Evolutionary conservation across 92 coral and sea anemone species (phyloP).

Genomic region (Porites evermanni): DNA sequence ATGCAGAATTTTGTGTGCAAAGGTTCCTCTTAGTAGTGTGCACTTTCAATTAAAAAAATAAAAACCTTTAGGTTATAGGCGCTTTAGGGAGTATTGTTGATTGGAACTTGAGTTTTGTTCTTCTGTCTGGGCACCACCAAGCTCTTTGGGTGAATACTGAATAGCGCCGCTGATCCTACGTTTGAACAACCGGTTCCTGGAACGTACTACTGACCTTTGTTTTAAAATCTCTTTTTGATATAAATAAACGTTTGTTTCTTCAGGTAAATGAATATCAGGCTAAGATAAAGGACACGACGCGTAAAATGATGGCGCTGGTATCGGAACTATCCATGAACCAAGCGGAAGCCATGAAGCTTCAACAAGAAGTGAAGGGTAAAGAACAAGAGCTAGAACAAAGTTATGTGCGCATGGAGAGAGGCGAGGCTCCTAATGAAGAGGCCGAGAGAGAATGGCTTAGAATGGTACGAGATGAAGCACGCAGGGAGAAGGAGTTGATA

Average conservation of each 20-base stretch:
- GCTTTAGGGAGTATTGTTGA: too few species aligned
- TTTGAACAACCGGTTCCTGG: too few species aligned
- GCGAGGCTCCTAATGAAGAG: constrained; percentile 95
- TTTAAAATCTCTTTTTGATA: background rate
- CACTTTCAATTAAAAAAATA: too few species aligned
- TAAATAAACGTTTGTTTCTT: background rate
- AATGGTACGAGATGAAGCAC: constrained; percentile 86
- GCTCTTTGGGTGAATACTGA: too few species aligned
- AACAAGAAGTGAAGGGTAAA: constrained; percentile 84
- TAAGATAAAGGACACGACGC: constrained; percentile 96
- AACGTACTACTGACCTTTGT: background rate
- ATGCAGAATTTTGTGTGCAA: too few species aligned
- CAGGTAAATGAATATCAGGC: constrained; percentile 99
- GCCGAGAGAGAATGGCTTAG: constrained; percentile 95
- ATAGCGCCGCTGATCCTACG: too few species aligned
- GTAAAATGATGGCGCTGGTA: constrained; percentile 99
- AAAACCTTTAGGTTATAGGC: too few species aligned
- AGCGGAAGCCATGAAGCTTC: constrained; percentile 94
- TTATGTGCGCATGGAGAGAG: constrained; percentile 96
- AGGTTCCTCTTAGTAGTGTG: too few species aligned
- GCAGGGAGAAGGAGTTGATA: constrained; percentile 62
- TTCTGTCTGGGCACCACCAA: too few species aligned
- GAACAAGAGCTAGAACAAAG: constrained; percentile 92
- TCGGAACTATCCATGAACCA: constrained; percentile 99
- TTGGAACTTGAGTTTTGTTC: too few species aligned